A percentile compares a stretch with the other conserved stretches of the same genome.
These are phyloP conservation scores for Bombyx mandarina DNA, from an alignment of 1,140 invertebrate genomes.

Conservation along the genomic window DNA sequence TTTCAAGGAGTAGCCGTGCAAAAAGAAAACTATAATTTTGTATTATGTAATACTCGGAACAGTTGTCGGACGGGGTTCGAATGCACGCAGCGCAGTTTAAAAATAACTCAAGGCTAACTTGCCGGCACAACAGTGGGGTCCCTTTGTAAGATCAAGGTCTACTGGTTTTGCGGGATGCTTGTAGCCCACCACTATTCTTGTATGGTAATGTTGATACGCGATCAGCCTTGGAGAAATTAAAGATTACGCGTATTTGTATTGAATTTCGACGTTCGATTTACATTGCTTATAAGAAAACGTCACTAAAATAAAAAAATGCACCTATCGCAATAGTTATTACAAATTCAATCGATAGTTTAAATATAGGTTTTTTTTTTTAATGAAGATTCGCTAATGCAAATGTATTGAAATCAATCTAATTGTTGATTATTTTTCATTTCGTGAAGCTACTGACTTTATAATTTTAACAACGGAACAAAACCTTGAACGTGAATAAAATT, in stretches of 20 bases:
- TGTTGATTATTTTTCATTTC: too few relatives aligned
- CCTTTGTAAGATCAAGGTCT: conserved; percentile 65
- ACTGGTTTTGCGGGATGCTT: conserved; percentile 58
- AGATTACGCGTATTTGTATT: background rate
- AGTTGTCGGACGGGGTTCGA: conserved; percentile 56
- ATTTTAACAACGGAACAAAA: too few relatives aligned
- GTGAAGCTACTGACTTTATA: too few relatives aligned
- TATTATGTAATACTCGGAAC: conserved; percentile 68
- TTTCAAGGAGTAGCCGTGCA: conserved; percentile 40
- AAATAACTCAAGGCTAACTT: conserved; percentile 67
- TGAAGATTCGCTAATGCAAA: too few relatives aligned
- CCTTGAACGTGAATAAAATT: too few relatives aligned
- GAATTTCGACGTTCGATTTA: too few relatives aligned
- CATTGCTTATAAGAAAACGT: too few relatives aligned
- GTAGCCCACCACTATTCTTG: conserved; percentile 29
- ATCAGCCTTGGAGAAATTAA: conserved; percentile 11
- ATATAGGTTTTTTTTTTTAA: too few relatives aligned
- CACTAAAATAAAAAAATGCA: too few relatives aligned
- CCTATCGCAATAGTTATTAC: too few relatives aligned
- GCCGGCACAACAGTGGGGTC: conserved; percentile 49
- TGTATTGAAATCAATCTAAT: too few relatives aligned
- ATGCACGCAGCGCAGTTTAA: conserved; percentile 56
- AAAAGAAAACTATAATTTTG: conserved; percentile 41
- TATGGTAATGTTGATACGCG: conserved; percentile 22
- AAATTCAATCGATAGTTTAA: too few relatives aligned